phyloP scores from a whole-genome alignment of 2,888 invertebrate species.

The Tipula confusa region DNA sequence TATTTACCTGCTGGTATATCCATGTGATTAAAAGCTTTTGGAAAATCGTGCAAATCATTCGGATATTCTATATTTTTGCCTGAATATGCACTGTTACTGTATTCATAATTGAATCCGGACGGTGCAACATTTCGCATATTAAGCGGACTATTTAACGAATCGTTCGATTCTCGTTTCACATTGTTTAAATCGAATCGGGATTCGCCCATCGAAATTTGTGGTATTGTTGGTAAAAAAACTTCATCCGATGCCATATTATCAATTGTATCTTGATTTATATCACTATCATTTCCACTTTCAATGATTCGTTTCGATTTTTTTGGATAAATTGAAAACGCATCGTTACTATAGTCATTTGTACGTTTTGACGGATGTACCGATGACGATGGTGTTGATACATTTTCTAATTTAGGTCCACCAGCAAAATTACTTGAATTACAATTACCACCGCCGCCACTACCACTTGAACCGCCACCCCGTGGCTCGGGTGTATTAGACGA shows the following conservation, averaged over 20 bases:
- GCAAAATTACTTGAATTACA: not conserved
- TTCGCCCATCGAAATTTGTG: slow-evolving; percentile 49
- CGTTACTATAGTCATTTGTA: slow-evolving; percentile 43
- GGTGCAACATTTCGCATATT: slow-evolving; percentile 35
- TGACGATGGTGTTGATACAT: slow-evolving; percentile 32
- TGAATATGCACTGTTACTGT: slow-evolving; percentile 34
- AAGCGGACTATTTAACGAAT: slow-evolving; percentile 36
- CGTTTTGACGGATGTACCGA: slow-evolving; percentile 40
- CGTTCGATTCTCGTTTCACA: slow-evolving; percentile 45
- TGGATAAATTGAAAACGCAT: slow-evolving; percentile 46
- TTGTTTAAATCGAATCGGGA: slow-evolving; percentile 45
- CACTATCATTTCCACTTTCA: slow-evolving; percentile 37
- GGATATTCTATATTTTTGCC: slow-evolving; percentile 44
- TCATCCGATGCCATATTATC: slow-evolving; percentile 47
- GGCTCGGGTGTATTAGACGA: not conserved
- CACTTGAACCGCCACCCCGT: not conserved
- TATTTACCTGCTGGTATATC: slow-evolving; percentile 50
- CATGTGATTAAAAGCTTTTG: slow-evolving; percentile 49
- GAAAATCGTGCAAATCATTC: slow-evolving; percentile 48
- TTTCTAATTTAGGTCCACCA: slow-evolving; percentile 31
- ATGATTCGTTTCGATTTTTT: slow-evolving; percentile 45
- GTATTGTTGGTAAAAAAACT: slow-evolving; percentile 47
- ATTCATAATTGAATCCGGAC: slow-evolving; percentile 38
- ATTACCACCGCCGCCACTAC: not conserved
- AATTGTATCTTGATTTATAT: slow-evolving; percentile 43